Evolutionary conservation across 2,797 vertebrate species (phyloP).

Genomic region (Orestias chungarensis): DNA sequence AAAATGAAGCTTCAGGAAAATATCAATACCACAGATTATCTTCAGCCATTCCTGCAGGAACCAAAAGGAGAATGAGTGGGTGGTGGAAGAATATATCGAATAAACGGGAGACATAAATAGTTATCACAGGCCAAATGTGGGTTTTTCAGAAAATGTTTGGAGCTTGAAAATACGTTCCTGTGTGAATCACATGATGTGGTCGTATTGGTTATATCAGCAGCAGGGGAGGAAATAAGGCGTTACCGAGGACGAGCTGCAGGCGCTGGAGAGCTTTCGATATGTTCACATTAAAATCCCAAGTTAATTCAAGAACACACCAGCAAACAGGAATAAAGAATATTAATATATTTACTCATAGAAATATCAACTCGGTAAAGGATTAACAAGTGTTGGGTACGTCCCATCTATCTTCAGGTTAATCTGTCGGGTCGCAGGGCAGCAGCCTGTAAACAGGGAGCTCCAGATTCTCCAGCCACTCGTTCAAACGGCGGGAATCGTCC

Average conservation of each 20-base stretch:
- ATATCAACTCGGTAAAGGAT: background rate
- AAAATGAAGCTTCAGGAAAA: conserved; percentile 37
- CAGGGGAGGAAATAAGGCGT: background rate
- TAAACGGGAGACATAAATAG: background rate
- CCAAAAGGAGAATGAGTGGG: conserved; percentile 4
- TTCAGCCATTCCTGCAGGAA: conserved; percentile 15
- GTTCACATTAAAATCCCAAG: background rate
- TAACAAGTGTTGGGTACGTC: too few relatives aligned
- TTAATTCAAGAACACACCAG: background rate
- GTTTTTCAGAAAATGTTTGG: conserved; percentile 4
- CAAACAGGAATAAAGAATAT: background rate
- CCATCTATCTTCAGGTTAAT: too few relatives aligned
- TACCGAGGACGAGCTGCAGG: background rate
- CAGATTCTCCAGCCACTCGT: too few relatives aligned
- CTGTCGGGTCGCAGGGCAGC: too few relatives aligned
- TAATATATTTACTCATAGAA: background rate
- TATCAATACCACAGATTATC: conserved; percentile 51
- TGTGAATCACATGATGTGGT: conserved; percentile 8
- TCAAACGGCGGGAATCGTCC: too few relatives aligned
- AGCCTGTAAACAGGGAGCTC: too few relatives aligned
- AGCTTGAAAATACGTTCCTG: background rate
- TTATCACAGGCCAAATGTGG: conserved; percentile 2
- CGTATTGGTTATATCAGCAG: conserved; percentile 3
- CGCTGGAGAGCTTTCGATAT: background rate
- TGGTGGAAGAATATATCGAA: conserved; percentile 19